Evolutionary conservation across 2,888 invertebrate genomes (phyloP).

Genomic region (Rotaria macrura): DNA sequence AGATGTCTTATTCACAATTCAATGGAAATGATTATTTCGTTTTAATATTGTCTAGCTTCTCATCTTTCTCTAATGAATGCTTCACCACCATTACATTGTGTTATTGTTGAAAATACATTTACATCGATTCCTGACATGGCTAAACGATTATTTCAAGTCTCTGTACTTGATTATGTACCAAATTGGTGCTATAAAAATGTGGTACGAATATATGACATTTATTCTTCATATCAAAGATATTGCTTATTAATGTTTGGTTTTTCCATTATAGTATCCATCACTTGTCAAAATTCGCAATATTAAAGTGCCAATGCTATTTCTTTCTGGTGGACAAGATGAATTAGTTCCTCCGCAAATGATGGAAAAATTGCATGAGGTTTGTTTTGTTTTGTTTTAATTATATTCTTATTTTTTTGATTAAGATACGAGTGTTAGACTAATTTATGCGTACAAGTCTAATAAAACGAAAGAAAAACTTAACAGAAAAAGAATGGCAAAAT

Average conservation of each 20-base stretch:
- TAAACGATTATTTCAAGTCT: conserved; percentile 65
- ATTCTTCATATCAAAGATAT: too few species aligned
- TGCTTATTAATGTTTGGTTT: background rate
- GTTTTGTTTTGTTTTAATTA: too few species aligned
- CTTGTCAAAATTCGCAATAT: conserved; percentile 63
- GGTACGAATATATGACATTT: conserved; percentile 52
- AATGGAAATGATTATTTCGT: background rate
- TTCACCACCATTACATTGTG: background rate
- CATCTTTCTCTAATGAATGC: background rate
- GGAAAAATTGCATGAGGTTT: conserved; percentile 62
- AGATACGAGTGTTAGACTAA: too few species aligned
- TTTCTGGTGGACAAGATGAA: conserved; percentile 74
- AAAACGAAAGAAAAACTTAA: too few species aligned
- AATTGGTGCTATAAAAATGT: conserved; percentile 77
- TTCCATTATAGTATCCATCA: conserved; percentile 47
- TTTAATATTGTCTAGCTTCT: background rate
- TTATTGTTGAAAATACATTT: conserved; percentile 86
- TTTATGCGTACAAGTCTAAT: too few species aligned
- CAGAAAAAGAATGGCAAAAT: too few species aligned
- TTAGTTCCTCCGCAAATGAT: conserved; percentile 84
- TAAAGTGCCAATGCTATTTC: conserved; percentile 67
- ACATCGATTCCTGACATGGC: conserved; percentile 88
- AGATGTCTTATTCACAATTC: background rate
- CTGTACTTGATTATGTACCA: conserved; percentile 63
- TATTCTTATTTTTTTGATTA: too few species aligned